Base-by-base conservation (phyloP, 1,140 invertebrate species). In the Reticulitermes speratus region DNA sequence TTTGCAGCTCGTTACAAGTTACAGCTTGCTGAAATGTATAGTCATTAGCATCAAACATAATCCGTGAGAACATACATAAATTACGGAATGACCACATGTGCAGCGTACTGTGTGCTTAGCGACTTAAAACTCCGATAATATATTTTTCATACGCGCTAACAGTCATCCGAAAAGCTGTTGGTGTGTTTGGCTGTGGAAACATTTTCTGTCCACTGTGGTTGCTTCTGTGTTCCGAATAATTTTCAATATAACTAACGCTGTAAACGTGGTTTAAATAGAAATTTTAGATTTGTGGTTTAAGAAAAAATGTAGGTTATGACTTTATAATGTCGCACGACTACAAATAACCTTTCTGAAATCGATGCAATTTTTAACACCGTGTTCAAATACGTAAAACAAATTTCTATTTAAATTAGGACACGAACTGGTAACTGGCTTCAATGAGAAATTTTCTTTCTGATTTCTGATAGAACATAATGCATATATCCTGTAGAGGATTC, bases 121-220 rank as follows among this genome's bases (percentile, higher is more conserved):
- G 65, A 75, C 65, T 75, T 30, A 75, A n/a, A 30, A 30, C 14
- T 14, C 65, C 65, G 25, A 75, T 75, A 75, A 75, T 75, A 75
- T 75, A 75, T 75, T 75, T 75, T 75, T 75, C 65, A 75, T 75
- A 75, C 21, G 59, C 16, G 59, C 19, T 65, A 65, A 65, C 65
- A 9, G 25, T 75, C n/a, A 30, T 75, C 65, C 16, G 65, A 75
- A 75, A 75, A 8, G 59, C n/a, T 30, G n/a, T 75, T 75, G 65
- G 25, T 75, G n/a, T 30, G 7, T 75, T 30, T n/a, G 65, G n/a
- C 25, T 75, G n/a, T 8, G n/a, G 65, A 75, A 75, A 75, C n/a
- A 30, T 30, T 75, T 30, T 75, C 5, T 14, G 14, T 75, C 65
- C n/a, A 65, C 25, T n/a, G 7, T 25, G n/a, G 65, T 11, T 75